Conservation (phyloP, 1,140 invertebrate genomes). For the Drosophila ogumai region DNA sequence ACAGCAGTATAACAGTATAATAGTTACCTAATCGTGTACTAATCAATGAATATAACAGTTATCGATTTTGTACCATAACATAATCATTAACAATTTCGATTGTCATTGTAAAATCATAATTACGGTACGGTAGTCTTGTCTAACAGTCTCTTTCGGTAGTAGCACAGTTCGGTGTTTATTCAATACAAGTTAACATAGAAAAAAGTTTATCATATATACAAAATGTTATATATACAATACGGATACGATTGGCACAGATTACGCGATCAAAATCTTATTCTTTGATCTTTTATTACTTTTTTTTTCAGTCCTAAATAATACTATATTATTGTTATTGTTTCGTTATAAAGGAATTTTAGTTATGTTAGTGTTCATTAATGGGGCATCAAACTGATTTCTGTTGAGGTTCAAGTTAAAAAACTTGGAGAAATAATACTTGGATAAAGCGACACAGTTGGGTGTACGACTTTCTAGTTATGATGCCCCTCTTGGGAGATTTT, state of each 20-base stretch:
- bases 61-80: background rate
- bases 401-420: constrained; percentile 12
- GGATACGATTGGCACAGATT: constrained; percentile 84
- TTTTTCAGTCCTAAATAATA: constrained; percentile 5
- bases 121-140: background rate
- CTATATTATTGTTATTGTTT: background rate
- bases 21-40: background rate
- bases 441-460: background rate
- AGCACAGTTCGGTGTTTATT: constrained; percentile 36
- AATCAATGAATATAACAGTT: background rate
- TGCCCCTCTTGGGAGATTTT: constrained; percentile 1
- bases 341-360: background rate
- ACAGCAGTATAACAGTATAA: constrained; percentile 29
- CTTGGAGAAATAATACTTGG: constrained; percentile 7
- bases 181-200: constrained; percentile 62
- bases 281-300: constrained; percentile 17
- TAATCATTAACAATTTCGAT: background rate
- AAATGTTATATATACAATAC: constrained; percentile 63
- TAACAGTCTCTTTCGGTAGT: constrained; percentile 15
- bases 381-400: constrained; percentile 13
- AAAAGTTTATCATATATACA: constrained; percentile 70
- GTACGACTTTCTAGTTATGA: background rate
- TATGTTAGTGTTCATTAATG: background rate
- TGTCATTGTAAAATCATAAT: constrained; percentile 1
- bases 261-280: constrained; percentile 52